Base-by-base conservation (phyloP, 2,888 invertebrate genomes). In the Odontomyia ornata region DNA sequence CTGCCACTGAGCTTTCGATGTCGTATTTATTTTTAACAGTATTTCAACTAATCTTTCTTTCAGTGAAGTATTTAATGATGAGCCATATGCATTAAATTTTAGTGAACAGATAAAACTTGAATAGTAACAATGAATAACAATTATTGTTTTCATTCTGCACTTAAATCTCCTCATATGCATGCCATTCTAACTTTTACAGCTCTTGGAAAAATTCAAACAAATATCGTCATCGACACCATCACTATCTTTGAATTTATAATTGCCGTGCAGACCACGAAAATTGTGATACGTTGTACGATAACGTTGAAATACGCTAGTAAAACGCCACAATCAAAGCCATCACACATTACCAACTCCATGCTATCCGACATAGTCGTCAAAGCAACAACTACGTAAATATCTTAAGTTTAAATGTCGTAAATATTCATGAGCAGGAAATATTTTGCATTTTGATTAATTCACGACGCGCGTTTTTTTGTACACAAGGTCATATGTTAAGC, bases 341-440 rank as follows among this genome's bases (percentile, higher is more conserved):
- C 23, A 25, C 46, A 15, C 65, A 30, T 15, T 27, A 11, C 1
- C 21, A n/a, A 65, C 30, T 65, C 5, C 18, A 36, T 11, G 65
- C 13, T n/a, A 15, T 36, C 36, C 36, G 36, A 36, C 36, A 3
- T 5, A 36, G 36, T 36, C n/a, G 69, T 69, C 46, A 15, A 69
- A 69, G 43, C 69, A 25, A 46, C 69, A 69, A 69, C 69, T 46
- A 69, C 69, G 69, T 69, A 73, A 73, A 73, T 57, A 43, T 73
- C 73, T 73, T 73, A 30, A 73, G 62, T 76, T 76, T 75, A 77
- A 79, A 77, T 77, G 79, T 64, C 75, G 77, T 80, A 80, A 80
- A 80, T 80, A 80, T 80, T 80, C 80, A 80, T 80, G 80, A 80
- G 79, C 80, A 80, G 80, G 80, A 80, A 80, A 80, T 80, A 80